Percentiles rank a stretch among this genome's conserved stretches.
Conservation (phyloP, 2,797 vertebrate species). For the Tolypeutes matacus region DNA sequence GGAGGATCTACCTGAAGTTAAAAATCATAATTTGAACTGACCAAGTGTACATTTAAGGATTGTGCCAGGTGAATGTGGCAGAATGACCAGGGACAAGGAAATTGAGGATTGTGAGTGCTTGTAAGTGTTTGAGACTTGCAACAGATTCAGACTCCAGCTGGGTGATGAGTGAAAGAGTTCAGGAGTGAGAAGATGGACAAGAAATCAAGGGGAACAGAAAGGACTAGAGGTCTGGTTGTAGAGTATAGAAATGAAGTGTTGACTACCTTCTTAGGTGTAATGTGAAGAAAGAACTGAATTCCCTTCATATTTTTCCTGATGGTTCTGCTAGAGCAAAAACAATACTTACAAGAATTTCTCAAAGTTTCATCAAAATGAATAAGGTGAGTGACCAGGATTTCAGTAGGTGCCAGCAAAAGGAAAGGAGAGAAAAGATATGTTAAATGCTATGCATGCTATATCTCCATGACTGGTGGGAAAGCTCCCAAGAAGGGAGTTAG, state of each 20-base stretch:
- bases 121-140: neutral
- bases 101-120: neutral
- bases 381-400: fast-evolving
- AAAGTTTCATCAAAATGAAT: neutral
- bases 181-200: neutral
- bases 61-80: neutral
- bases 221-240: neutral
- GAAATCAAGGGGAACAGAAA: neutral
- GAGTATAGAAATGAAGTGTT: neutral
- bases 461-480: too few relatives aligned
- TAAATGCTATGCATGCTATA: too few relatives aligned
- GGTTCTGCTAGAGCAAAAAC: neutral
- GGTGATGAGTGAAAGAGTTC: neutral
- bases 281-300: neutral
- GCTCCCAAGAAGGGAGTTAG: neutral
- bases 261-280: neutral
- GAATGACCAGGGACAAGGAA: neutral
- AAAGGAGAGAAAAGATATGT: neutral
- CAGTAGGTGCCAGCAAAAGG: neutral
- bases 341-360: neutral
- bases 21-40: neutral
- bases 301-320: neutral
- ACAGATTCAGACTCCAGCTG: neutral
- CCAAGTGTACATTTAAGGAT: neutral
- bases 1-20: neutral